phyloP scores from a whole-genome alignment of 2,797 vertebrate species.

The Octomys mimax region DNA sequence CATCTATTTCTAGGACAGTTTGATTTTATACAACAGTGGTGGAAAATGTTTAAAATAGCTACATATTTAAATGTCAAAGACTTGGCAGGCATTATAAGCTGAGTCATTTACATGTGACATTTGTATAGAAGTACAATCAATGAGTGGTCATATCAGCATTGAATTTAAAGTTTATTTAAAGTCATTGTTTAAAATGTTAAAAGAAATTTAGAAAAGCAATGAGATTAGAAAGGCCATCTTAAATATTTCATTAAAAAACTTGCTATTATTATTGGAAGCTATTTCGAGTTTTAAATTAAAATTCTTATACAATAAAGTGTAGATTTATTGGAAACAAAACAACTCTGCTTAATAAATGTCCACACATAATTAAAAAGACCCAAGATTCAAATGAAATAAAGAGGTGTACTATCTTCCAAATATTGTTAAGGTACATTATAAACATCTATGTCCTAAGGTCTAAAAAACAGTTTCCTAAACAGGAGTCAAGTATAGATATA shows the following conservation, averaged over 20 bases:
- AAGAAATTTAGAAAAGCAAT: not conserved
- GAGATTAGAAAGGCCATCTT: not conserved
- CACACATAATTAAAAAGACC: not conserved
- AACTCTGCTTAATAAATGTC: not conserved
- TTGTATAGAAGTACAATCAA: constrained; percentile 72
- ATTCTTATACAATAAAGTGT: not conserved
- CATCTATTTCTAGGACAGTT: not conserved
- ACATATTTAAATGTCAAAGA: constrained; percentile 45
- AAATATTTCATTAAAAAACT: not conserved
- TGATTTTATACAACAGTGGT: constrained; percentile 47
- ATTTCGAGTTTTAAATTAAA: constrained; percentile 24
- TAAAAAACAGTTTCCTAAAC: constrained; percentile 16
- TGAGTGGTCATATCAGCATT: constrained; percentile 81
- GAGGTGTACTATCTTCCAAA: constrained; percentile 1
- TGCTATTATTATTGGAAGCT: not conserved
- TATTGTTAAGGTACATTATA: not conserved
- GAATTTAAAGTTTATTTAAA: constrained; percentile 79
- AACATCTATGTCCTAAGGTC: not conserved
- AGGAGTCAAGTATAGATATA: not conserved
- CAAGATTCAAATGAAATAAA: not conserved
- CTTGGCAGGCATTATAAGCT: not conserved
- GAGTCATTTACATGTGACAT: constrained; percentile 72
- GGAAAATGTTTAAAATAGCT: constrained; percentile 58
- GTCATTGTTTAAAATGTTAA: constrained; percentile 75
- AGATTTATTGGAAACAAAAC: not conserved